Base-by-base conservation (phyloP, 2,888 invertebrate species). In the Chironomus tentans region DNA sequence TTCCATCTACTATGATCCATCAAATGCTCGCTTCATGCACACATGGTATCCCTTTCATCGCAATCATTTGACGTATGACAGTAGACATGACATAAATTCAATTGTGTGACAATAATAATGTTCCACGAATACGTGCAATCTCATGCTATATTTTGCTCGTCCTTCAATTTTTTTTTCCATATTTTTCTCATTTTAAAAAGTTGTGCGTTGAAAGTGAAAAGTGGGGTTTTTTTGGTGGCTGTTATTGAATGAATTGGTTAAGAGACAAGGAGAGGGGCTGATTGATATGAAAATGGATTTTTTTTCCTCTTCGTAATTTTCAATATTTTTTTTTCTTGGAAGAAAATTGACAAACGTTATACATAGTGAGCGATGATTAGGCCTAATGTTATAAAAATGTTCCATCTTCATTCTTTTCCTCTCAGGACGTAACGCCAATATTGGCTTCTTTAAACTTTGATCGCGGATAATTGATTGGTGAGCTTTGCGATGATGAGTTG, bases 301-400 rank as follows among this genome's bases (percentile, higher is more conserved):
- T 56, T 5, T 1, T 56, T 50, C 6, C 28, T n/a, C n/a, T 28
- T n/a, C 15, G n/a, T 50, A 15, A 50, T 50, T 48, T 50, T 15
- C 50, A 50, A 50, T 4, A 50, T n/a, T n/a, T n/a, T n/a, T n/a
- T n/a, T n/a, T n/a, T n/a, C n/a, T n/a, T 50, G 13, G 50, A n/a
- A 15, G 21, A 13, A 65, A 65, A 65, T 21, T 65, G 65, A 65
- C 18, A 65, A 13, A 65, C 21, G 65, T 12, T 62, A 38, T 38
- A 10, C 38, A 38, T 38, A 38, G 56, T 56, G 56, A 56, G n/a
- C 15, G 18, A 65, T 21, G 21, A 24, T 65, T 74, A 74, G 48
- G 62, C 62, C 71, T 28, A 69, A 76, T 76, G 69, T 56, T 76
- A 76, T 56, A 76, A 69, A 12, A 76, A 76, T 28, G 76, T 76